Percentiles rank a stretch among this genome's conserved stretches.
Evolutionary conservation across 2,888 invertebrate genomes (phyloP).

Genomic region (Odontocolon sp.): DNA sequence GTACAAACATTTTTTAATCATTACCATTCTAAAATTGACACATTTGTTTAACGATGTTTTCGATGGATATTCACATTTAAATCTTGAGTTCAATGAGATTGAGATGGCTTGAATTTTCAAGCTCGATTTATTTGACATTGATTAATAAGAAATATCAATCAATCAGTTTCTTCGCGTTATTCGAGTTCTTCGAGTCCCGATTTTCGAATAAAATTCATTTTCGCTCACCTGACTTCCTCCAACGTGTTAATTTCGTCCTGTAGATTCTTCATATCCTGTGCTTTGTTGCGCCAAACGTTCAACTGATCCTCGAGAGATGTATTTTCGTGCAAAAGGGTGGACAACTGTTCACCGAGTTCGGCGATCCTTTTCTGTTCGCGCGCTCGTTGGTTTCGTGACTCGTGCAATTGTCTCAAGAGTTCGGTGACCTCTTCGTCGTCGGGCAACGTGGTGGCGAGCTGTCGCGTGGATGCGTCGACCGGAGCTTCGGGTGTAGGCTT

Average conservation of each 20-base stretch:
- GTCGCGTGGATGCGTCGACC: conserved; percentile 60
- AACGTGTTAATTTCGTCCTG: conserved; percentile 92
- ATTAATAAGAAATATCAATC: too few relatives aligned
- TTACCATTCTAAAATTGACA: too few relatives aligned
- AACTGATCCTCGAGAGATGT: conserved; percentile 87
- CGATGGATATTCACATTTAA: too few relatives aligned
- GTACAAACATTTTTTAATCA: neutral
- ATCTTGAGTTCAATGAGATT: neutral
- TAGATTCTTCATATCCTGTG: conserved; percentile 90
- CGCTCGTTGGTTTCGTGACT: conserved; percentile 85
- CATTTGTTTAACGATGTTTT: too few relatives aligned
- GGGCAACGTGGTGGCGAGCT: conserved; percentile 57
- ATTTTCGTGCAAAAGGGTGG: conserved; percentile 87
- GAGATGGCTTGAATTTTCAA: too few relatives aligned
- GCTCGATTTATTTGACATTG: too few relatives aligned
- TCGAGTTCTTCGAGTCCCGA: neutral
- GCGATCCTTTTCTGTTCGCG: conserved; percentile 88
- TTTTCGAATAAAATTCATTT: neutral
- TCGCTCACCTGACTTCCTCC: conserved; percentile 90
- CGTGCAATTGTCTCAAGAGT: conserved; percentile 87
- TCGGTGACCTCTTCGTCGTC: conserved; percentile 81
- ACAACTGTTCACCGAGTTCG: conserved; percentile 90
- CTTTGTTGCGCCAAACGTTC: conserved; percentile 85
- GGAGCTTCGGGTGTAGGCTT: conserved; percentile 53
- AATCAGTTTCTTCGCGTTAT: too few relatives aligned